Evolutionary conservation across 2,888 invertebrate genomes (phyloP).

Genomic region (Apodemia zela): DNA sequence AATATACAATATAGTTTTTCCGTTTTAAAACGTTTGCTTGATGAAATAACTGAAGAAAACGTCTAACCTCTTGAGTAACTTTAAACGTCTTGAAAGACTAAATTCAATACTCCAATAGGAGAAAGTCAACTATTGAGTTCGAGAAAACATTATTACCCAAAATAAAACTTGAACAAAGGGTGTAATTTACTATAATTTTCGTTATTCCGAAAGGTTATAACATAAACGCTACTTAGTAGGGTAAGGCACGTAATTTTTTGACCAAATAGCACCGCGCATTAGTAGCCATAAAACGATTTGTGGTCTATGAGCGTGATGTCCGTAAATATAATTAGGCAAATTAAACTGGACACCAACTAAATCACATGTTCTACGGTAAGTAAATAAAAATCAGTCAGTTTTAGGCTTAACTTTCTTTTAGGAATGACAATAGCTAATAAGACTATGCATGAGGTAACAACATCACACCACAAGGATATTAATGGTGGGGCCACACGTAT

Average conservation of each 20-base stretch:
- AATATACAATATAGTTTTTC: too few relatives aligned
- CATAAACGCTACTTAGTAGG: conserved; percentile 6
- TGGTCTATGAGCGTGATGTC: neutral
- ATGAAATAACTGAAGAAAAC: neutral
- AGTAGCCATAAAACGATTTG: conserved; percentile 10
- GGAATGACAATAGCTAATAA: too few relatives aligned
- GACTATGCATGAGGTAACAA: too few relatives aligned
- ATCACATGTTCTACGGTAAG: neutral
- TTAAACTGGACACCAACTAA: neutral
- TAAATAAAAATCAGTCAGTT: too few relatives aligned
- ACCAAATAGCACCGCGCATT: conserved; percentile 6
- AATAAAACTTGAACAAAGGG: neutral
- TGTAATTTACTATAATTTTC: neutral
- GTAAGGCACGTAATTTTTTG: conserved; percentile 12
- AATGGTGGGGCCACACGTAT: too few relatives aligned
- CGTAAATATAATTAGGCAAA: neutral
- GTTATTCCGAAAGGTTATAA: neutral
- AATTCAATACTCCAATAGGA: neutral
- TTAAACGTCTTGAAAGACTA: neutral
- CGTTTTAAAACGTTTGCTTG: too few relatives aligned
- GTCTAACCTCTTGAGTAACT: neutral
- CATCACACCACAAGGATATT: too few relatives aligned
- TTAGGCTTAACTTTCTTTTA: too few relatives aligned
- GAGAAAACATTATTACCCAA: neutral
- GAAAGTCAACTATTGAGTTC: neutral